phyloP scores from a whole-genome alignment of 2,113 vertebrate genomes.

The Xiphorhynchus elegans region DNA sequence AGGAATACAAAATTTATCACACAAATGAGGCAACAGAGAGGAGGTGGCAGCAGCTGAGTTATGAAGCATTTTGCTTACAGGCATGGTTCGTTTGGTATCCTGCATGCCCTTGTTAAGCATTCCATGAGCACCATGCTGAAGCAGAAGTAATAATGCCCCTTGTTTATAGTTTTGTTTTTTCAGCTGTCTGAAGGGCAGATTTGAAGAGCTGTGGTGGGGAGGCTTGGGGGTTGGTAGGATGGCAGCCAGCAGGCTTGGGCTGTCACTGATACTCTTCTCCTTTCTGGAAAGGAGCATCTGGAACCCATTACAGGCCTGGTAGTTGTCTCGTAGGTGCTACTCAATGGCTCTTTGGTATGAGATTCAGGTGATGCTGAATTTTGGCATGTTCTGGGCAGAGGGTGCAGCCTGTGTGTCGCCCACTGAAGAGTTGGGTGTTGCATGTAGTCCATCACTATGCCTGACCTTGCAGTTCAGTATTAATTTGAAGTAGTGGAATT shows the following conservation, averaged over 20 bases:
- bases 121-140: not conserved
- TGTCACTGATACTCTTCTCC: not conserved
- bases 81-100: not conserved
- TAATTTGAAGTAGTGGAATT: slow-evolving; percentile 70
- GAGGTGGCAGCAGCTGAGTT: slow-evolving; percentile 19
- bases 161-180: not conserved
- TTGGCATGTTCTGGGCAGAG: not conserved
- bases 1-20: slow-evolving; percentile 21
- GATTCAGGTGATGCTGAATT: not conserved
- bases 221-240: not conserved
- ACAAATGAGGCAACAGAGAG: not conserved
- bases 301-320: not conserved
- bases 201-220: not conserved
- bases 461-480: slow-evolving; percentile 68
- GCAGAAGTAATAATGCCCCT: not conserved
- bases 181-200: not conserved
- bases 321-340: not conserved
- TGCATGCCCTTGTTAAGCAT: not conserved
- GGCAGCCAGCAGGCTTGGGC: not conserved
- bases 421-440: not conserved
- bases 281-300: not conserved
- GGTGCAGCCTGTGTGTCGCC: rapidly evolving
- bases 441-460: not conserved
- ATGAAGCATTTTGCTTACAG: not conserved
- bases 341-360: not conserved